These are phyloP conservation scores for Corydoras sp. DNA, from an alignment of 2,113 vertebrate species.

Conservation along the genomic window DNA sequence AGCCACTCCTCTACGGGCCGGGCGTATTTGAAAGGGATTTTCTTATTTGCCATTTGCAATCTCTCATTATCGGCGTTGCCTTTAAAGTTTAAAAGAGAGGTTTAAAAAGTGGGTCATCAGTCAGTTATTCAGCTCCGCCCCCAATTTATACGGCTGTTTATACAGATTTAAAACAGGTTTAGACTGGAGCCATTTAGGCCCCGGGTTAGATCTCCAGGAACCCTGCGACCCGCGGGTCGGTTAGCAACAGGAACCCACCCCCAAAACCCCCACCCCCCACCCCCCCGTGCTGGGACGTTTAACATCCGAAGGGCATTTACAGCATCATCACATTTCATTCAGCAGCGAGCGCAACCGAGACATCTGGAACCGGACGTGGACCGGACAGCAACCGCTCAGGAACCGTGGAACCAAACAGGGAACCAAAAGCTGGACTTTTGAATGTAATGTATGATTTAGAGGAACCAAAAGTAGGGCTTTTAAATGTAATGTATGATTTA, in stretches of 20 bases:
- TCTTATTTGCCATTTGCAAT: constrained; percentile 98
- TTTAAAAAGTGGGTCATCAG: constrained; percentile 41
- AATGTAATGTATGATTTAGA: too few species aligned
- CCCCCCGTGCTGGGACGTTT: background rate
- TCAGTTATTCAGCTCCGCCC: constrained; percentile 3
- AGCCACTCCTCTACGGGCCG: constrained; percentile 97
- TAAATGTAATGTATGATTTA: too few species aligned
- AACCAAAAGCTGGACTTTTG: too few species aligned
- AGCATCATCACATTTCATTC: too few species aligned
- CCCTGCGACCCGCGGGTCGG: background rate
- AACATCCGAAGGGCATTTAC: background rate
- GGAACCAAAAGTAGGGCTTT: too few species aligned
- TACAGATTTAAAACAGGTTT: constrained; percentile 51
- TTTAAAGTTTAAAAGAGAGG: constrained; percentile 96
- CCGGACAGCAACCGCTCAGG: constrained; percentile 33
- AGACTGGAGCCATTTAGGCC: constrained; percentile 38
- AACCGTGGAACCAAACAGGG: too few species aligned
- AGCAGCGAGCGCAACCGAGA: background rate
- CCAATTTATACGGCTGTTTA: constrained; percentile 55
- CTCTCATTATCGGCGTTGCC: constrained; percentile 98
- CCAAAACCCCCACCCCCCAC: too few species aligned
- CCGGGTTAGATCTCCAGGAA: background rate
- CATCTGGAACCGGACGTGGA: constrained; percentile 7
- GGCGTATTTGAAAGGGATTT: constrained; percentile 99
- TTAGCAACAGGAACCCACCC: too few species aligned